Percentiles rank a stretch among this genome's conserved stretches.
Evolutionary conservation across 1,140 invertebrate species (phyloP).

Genomic region (Aphis gossypii): DNA sequence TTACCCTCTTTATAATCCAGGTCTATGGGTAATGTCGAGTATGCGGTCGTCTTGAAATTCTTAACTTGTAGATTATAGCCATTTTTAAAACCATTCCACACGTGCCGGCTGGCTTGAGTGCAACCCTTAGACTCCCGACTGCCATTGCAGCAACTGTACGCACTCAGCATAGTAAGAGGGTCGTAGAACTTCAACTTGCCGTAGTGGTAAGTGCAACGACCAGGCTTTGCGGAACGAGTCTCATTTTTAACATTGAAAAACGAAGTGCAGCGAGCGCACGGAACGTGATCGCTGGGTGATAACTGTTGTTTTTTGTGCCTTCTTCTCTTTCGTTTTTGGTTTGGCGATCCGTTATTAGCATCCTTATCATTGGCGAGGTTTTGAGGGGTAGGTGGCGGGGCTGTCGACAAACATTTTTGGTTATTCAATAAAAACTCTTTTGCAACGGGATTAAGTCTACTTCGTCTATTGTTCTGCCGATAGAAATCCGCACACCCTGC

Average conservation of each 20-base stretch:
- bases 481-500: neutral
- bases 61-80: slow-evolving; percentile 61
- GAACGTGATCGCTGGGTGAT: neutral
- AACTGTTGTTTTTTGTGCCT: slow-evolving; percentile 62
- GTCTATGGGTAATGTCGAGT: no score
- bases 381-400: no score
- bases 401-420: no score
- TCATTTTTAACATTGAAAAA: slow-evolving; percentile 72
- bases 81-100: slow-evolving; percentile 74
- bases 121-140: slow-evolving; percentile 69
- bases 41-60: no score
- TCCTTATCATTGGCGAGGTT: neutral
- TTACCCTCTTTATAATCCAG: no score
- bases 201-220: slow-evolving; percentile 83
- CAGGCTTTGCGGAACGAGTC: slow-evolving; percentile 73
- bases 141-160: slow-evolving; percentile 67
- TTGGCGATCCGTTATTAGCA: neutral
- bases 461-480: neutral
- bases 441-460: neutral
- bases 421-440: neutral
- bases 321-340: no score
- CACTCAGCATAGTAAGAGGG: neutral
- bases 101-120: slow-evolving; percentile 71
- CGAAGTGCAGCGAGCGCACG: slow-evolving; percentile 77
- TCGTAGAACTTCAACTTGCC: slow-evolving; percentile 68